These are phyloP conservation scores for Clarias gariepinus DNA, from an alignment of 2,113 vertebrate genomes.

Conservation along the genomic window DNA sequence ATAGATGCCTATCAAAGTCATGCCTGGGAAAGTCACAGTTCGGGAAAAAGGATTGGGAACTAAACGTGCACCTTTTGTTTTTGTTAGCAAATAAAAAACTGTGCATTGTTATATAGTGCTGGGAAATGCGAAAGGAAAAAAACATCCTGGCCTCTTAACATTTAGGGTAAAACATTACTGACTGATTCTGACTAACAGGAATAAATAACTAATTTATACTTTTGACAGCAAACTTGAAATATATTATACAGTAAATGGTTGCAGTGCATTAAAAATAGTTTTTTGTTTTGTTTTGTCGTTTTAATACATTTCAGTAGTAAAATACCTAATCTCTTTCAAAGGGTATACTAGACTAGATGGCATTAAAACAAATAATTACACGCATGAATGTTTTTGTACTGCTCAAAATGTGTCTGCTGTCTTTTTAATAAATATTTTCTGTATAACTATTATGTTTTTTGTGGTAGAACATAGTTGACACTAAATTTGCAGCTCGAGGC, in stretches of 20 bases:
- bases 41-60: not conserved
- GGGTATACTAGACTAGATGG: not conserved
- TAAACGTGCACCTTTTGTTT: constrained; percentile 1
- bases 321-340: not conserved
- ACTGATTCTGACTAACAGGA: not conserved
- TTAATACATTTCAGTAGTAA: constrained; percentile 17
- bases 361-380: constrained; percentile 11
- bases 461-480: not conserved
- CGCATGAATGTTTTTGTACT: constrained; percentile 22
- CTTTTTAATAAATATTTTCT: not conserved
- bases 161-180: not conserved
- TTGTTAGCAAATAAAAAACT: not conserved
- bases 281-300: not conserved
- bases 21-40: not conserved
- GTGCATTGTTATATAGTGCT: not conserved
- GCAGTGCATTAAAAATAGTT: not conserved
- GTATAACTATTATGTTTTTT: not conserved
- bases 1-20: not conserved
- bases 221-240: not conserved
- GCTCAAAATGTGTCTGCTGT: not conserved
- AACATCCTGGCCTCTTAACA: not conserved
- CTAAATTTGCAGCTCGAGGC: constrained; percentile 27
- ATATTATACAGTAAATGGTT: not conserved
- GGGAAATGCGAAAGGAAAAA: not conserved
- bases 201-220: not conserved